Evolutionary conservation across 2,888 invertebrate species (phyloP).

Genomic region (Phytoseiulus persimilis): DNA sequence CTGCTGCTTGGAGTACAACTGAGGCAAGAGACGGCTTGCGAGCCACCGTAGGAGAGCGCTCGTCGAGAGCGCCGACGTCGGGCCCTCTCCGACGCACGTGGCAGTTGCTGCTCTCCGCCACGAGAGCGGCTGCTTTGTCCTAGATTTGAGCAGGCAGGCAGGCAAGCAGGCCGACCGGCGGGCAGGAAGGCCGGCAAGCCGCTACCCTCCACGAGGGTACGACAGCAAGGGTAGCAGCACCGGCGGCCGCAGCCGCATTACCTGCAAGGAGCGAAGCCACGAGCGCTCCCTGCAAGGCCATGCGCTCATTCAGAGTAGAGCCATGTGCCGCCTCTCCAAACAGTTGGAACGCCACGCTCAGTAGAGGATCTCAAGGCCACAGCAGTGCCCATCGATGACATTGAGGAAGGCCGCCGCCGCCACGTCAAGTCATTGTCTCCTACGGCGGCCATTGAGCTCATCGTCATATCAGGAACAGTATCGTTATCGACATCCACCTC

Average conservation of each 20-base stretch:
- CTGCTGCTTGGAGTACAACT: conserved; percentile 27
- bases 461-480: neutral
- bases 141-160: neutral
- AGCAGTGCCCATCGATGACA: neutral
- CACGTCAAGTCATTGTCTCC: neutral
- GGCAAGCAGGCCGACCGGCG: neutral
- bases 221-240: neutral
- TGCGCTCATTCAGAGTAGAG: neutral
- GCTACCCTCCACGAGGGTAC: neutral
- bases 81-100: conserved; percentile 5
- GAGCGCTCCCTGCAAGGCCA: neutral
- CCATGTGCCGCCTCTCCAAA: neutral
- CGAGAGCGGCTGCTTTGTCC: neutral
- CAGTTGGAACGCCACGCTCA: neutral
- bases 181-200: neutral
- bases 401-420: neutral
- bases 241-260: neutral
- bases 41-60: neutral
- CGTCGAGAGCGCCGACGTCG: neutral
- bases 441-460: neutral
- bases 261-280: neutral
- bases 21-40: neutral
- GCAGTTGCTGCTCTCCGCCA: neutral
- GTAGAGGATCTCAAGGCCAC: neutral
- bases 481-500: neutral